phyloP scores from a whole-genome alignment of 2,888 invertebrate species.

The Apoda limacodes region DNA sequence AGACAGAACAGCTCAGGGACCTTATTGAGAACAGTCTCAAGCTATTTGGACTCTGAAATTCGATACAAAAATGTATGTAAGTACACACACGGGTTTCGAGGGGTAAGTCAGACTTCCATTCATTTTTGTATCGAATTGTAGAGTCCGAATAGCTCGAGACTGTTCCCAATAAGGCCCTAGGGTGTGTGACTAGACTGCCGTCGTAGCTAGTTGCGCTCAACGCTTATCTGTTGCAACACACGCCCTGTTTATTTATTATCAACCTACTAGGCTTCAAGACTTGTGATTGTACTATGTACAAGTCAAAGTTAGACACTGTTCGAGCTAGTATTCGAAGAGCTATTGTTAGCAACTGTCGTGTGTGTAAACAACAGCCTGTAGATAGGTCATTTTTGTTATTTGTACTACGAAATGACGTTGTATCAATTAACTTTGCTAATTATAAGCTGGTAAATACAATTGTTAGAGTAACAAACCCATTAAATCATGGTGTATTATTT shows the following conservation, averaged over 20 bases:
- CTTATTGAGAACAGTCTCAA: too few relatives aligned
- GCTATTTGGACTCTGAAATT: too few relatives aligned
- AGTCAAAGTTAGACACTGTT: conserved; percentile 23
- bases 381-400: conserved; percentile 5
- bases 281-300: conserved; percentile 23
- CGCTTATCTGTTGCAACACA: conserved; percentile 60
- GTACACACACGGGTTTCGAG: conserved; percentile 3
- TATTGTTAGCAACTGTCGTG: too few relatives aligned
- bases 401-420: conserved; percentile 17
- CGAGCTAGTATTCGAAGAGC: neutral
- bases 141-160: too few relatives aligned
- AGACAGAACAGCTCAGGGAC: conserved; percentile 27
- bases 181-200: conserved; percentile 26
- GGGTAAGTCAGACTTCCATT: conserved; percentile 7
- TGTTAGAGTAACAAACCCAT: conserved; percentile 32
- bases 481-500: conserved; percentile 55
- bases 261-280: conserved; percentile 36
- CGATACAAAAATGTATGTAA: too few relatives aligned
- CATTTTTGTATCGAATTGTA: too few relatives aligned
- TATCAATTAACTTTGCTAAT: conserved; percentile 26
- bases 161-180: too few relatives aligned
- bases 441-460: conserved; percentile 23
- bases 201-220: conserved; percentile 22
- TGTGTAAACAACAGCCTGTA: too few relatives aligned
- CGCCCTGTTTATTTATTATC: conserved; percentile 62